These are phyloP conservation scores for Triplophysa siluroides DNA, from an alignment of 2,113 vertebrate genomes.

Conservation along the genomic window DNA sequence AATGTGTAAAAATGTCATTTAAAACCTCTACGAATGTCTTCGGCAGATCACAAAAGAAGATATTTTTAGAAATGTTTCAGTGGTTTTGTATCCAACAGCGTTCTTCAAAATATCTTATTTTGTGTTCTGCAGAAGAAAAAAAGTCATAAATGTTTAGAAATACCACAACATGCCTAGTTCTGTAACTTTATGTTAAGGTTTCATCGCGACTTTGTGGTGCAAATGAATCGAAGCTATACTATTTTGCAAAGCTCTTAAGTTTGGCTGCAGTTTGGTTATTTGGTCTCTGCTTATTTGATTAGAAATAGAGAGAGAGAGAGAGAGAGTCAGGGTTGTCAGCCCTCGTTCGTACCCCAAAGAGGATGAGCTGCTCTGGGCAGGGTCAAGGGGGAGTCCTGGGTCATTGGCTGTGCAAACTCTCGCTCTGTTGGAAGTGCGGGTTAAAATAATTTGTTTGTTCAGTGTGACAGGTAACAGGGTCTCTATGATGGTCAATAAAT, in stretches of 20 bases:
- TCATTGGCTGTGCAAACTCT: slow-evolving; percentile 80
- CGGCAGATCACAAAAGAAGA: too few species aligned
- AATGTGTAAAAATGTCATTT: too few species aligned
- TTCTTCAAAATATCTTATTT: too few species aligned
- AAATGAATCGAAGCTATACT: neutral
- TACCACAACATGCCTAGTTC: neutral
- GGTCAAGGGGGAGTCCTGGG: slow-evolving; percentile 89
- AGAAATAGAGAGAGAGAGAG: too few species aligned
- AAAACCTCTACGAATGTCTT: neutral
- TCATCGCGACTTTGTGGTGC: neutral
- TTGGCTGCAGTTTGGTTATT: neutral
- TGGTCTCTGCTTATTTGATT: neutral
- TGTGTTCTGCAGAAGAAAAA: too few species aligned
- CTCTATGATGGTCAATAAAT: slow-evolving; percentile 38
- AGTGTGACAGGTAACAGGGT: slow-evolving; percentile 60
- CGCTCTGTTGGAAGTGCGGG: slow-evolving; percentile 66
- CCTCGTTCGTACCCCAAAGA: slow-evolving; percentile 43
- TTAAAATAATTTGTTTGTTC: slow-evolving; percentile 77
- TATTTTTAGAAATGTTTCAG: too few species aligned
- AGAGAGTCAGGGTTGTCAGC: slow-evolving; percentile 65
- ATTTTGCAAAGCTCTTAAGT: neutral
- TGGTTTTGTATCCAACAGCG: too few species aligned
- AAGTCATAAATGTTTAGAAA: too few species aligned
- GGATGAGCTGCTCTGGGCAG: slow-evolving; percentile 59
- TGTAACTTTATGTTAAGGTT: neutral